Percentiles rank a stretch among this genome's conserved stretches.
Evolutionary conservation across 2,113 vertebrate genomes (phyloP).

Genomic region (Pteruthius melanotis): DNA sequence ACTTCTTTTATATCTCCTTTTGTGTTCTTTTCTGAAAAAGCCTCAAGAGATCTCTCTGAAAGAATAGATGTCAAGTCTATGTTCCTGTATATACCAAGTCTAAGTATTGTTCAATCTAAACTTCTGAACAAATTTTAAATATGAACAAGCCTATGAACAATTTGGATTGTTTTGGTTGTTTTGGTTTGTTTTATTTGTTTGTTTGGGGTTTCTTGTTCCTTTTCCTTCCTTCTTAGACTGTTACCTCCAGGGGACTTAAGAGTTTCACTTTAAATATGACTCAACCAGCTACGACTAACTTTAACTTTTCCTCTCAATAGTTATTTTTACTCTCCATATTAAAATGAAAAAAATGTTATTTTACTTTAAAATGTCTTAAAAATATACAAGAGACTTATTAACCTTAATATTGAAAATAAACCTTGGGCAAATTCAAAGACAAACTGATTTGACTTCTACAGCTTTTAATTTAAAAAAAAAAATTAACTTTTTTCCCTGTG

Average conservation of each 20-base stretch:
- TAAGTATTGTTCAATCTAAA: not conserved
- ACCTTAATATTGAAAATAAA: not conserved
- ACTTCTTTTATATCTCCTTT: not conserved
- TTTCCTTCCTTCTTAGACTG: not conserved
- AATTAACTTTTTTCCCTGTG: rapidly evolving
- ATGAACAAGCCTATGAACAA: not conserved
- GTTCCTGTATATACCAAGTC: not conserved
- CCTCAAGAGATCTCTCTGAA: not conserved
- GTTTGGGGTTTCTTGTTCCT: not conserved
- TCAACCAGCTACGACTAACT: not conserved
- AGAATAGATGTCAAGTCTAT: not conserved
- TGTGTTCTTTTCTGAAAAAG: not conserved
- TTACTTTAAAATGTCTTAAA: not conserved
- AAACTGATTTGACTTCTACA: not conserved
- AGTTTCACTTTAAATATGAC: not conserved
- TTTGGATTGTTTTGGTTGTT: not conserved
- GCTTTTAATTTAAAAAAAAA: not conserved
- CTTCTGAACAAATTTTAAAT: not conserved
- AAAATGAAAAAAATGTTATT: not conserved
- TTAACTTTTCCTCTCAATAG: not conserved
- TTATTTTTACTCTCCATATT: not conserved
- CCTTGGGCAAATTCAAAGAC: not conserved
- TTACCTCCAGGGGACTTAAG: not conserved
- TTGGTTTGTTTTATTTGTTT: not conserved
- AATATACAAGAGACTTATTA: not conserved